Evolutionary conservation across 2,797 vertebrate genomes (phyloP), one percentile per base, ranked within the genome.

Genomic region (Acanthis flammea): DNA sequence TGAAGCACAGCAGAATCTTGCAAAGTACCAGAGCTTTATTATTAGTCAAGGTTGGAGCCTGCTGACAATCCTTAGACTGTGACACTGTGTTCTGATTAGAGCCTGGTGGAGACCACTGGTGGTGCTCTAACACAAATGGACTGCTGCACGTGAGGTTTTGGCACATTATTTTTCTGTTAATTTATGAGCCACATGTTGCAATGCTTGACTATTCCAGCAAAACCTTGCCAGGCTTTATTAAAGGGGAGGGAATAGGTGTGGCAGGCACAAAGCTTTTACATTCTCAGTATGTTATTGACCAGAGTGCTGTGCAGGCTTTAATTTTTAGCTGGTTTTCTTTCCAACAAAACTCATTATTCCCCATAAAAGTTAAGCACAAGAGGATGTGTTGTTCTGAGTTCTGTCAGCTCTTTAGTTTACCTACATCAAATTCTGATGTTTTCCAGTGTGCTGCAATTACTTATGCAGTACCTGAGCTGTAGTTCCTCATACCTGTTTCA

Each of bases 201-300:
- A 7, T 48, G 35, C 35, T 77, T 61, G 58, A 30, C 35, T 78
- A 4, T 35, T 85, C n/a, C 67, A 68, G 58, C 37, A 39, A 60
- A 80, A 48, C 47, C 33, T 67, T 78, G 54, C 60, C 70, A 61
- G 55, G 30, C 41, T 63, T 85, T 75, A 53, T 92, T 89, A 71
- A 71, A 50, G 41, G 53, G 50, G 61, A 89, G 80, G 89, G 81
- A 87, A 33, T 91, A 92, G 84, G 68, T 86, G 89, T 85, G 85
- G 75, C 75, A 92, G 74, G 42, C 66, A 51, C 53, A 81, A 72
- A 44, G 63, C n/a, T 67, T 73, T 33, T 42, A 66, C 31, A 7
- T 51, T 90, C 25, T 57, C 58, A 70, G 0, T 76, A 4, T 53
- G 63, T 68, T 63, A 48, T 28, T 93, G 84, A 67, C 60, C 61